phyloP scores from a whole-genome alignment of 2,888 invertebrate species.

The Coleophora deauratella region DNA sequence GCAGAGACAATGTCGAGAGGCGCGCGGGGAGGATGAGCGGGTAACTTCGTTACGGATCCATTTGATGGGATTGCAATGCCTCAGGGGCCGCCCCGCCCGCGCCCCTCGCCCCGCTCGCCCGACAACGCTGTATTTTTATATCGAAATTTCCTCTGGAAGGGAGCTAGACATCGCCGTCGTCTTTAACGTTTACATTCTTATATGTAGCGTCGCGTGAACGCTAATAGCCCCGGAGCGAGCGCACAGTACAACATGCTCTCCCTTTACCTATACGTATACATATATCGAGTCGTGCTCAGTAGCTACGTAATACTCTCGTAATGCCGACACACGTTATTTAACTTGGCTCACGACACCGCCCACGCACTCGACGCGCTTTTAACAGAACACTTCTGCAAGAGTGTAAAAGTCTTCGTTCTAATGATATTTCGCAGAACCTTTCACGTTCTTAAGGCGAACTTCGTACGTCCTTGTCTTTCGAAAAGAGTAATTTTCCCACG shows the following conservation, averaged over 20 bases:
- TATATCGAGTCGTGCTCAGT: not conserved
- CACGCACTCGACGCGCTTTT: slow-evolving; percentile 56
- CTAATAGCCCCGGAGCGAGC: slow-evolving; percentile 62
- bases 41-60: slow-evolving; percentile 86
- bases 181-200: slow-evolving; percentile 75
- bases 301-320: not conserved
- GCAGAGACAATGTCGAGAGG: slow-evolving; percentile 73
- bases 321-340: slow-evolving; percentile 15
- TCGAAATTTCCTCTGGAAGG: slow-evolving; percentile 70
- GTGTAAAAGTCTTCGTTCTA: slow-evolving; percentile 49
- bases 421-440: slow-evolving; percentile 54
- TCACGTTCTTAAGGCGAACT: slow-evolving; percentile 50
- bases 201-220: slow-evolving; percentile 71
- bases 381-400: slow-evolving; percentile 30
- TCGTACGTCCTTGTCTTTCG: slow-evolving; percentile 39
- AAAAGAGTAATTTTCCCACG: slow-evolving; percentile 40
- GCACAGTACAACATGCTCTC: slow-evolving; percentile 21
- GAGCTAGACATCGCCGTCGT: slow-evolving; percentile 58
- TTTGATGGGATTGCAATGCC: slow-evolving; percentile 83
- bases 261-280: too few species aligned
- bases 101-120: slow-evolving; percentile 33
- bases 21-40: slow-evolving; percentile 74
- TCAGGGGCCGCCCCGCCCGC: slow-evolving; percentile 51
- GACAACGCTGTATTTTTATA: slow-evolving; percentile 69
- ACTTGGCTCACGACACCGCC: slow-evolving; percentile 18